Evolutionary conservation across 1,140 invertebrate species (phyloP).

Genomic region (Trigoniulus corallinus): DNA sequence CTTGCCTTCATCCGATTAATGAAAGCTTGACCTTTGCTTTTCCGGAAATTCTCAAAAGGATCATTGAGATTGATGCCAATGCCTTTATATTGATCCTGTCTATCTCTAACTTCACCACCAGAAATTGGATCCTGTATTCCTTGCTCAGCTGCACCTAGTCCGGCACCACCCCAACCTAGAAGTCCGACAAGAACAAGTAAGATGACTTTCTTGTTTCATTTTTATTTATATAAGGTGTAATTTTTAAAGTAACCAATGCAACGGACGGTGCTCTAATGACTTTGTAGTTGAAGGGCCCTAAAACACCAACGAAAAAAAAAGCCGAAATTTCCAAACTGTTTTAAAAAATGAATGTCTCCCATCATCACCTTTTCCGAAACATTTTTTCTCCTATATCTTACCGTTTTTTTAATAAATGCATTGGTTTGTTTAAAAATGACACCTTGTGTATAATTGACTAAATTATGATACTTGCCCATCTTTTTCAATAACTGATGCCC

Average conservation of each 20-base stretch:
- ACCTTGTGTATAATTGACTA: neutral
- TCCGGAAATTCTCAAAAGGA: slow-evolving; percentile 92
- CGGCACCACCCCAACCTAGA: slow-evolving; percentile 64
- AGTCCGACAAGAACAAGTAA: slow-evolving; percentile 4
- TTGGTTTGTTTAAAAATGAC: too few species aligned
- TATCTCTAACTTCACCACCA: slow-evolving; percentile 77
- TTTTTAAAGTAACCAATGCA: too few species aligned
- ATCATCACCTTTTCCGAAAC: too few species aligned
- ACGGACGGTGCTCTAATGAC: too few species aligned
- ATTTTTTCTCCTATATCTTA: too few species aligned
- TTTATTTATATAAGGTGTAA: too few species aligned
- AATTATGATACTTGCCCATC: slow-evolving; percentile 43
- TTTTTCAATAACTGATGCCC: slow-evolving; percentile 88
- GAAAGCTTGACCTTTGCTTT: slow-evolving; percentile 90
- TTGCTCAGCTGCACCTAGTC: slow-evolving; percentile 78
- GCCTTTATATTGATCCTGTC: slow-evolving; percentile 79
- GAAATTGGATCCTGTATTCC: slow-evolving; percentile 88
- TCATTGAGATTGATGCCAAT: slow-evolving; percentile 78
- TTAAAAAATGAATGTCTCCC: too few species aligned
- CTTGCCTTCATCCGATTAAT: slow-evolving; percentile 88
- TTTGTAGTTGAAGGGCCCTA: too few species aligned
- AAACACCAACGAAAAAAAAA: too few species aligned
- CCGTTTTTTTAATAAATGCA: too few species aligned
- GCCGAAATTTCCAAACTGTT: too few species aligned
- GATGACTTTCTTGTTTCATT: too few species aligned